A percentile compares a stretch with the other conserved stretches of the same genome.
These are phyloP conservation scores for Petrosia ficiformis DNA, from an alignment of 37 sponge, comb jelly and placozoan species.

Conservation along the genomic window DNA sequence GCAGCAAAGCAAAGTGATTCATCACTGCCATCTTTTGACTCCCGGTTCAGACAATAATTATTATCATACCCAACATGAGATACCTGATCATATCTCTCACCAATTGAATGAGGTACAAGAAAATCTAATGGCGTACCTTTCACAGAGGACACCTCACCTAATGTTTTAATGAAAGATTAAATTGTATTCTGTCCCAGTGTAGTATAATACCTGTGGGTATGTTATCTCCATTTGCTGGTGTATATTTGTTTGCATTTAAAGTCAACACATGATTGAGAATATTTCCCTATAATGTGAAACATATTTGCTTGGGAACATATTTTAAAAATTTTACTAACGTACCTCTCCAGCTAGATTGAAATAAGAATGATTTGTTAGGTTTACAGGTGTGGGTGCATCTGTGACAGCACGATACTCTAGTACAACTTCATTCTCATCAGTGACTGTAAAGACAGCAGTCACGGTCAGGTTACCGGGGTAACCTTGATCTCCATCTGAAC, in stretches of 20 bases:
- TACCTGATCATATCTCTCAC: conserved; percentile 50
- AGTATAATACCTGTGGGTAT: background rate
- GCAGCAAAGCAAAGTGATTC: no score
- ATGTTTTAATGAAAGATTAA: no score
- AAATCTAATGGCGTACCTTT: conserved; percentile 77
- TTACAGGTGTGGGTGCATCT: conserved; percentile 72
- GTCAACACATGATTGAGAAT: conserved; percentile 31
- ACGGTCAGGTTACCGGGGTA: conserved; percentile 83
- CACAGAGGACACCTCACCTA: conserved; percentile 67
- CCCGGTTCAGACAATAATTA: conserved; percentile 42
- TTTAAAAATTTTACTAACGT: no score
- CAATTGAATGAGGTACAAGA: conserved; percentile 56
- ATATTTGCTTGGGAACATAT: conserved; percentile 7
- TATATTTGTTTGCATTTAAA: conserved; percentile 44
- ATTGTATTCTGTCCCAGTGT: no score
- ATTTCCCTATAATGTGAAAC: background rate
- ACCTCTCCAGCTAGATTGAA: conserved; percentile 84
- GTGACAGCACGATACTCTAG: conserved; percentile 72
- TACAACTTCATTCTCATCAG: conserved; percentile 46
- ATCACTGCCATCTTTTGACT: background rate
- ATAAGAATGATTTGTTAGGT: conserved; percentile 90
- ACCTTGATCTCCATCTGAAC: conserved; percentile 83
- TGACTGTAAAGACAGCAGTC: conserved; percentile 49
- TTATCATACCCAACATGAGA: conserved; percentile 81
- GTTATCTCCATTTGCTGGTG: conserved; percentile 36